Percentiles rank a stretch among this genome's conserved stretches.
phyloP scores from a whole-genome alignment of 2,888 invertebrate genomes.

The Callyntrura guangdongensis region DNA sequence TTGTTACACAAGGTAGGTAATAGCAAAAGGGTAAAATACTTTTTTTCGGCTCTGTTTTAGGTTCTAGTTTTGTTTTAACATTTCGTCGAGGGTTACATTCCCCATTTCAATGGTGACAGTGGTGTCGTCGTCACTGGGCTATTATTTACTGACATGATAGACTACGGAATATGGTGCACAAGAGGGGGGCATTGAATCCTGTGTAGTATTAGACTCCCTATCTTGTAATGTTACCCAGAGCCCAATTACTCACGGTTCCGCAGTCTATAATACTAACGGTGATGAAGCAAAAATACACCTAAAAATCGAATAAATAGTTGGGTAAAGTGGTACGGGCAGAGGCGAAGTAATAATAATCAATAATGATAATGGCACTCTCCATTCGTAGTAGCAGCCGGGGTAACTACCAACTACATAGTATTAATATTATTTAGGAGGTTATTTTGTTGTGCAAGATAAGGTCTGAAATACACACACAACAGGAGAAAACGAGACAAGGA shows the following conservation, averaged over 20 bases:
- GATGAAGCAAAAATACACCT: neutral
- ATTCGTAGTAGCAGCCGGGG: neutral
- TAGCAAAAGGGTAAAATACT: constrained; percentile 13
- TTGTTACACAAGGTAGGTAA: constrained; percentile 38
- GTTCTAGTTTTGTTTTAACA: too few relatives aligned
- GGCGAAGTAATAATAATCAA: constrained; percentile 21
- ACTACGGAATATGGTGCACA: too few relatives aligned
- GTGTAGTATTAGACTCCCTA: too few relatives aligned
- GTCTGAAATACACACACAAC: too few relatives aligned
- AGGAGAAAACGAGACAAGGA: neutral
- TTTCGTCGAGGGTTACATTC: constrained; percentile 36
- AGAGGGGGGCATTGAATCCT: too few relatives aligned
- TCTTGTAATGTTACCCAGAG: too few relatives aligned
- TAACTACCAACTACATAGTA: neutral
- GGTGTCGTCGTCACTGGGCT: neutral
- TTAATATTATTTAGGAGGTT: constrained; percentile 35
- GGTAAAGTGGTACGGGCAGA: neutral
- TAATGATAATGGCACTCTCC: constrained; percentile 48
- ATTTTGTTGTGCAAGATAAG: neutral
- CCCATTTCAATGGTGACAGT: constrained; percentile 16
- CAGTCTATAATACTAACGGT: neutral
- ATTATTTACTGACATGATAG: neutral
- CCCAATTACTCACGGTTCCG: neutral
- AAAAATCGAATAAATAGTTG: neutral
- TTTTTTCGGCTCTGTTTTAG: too few relatives aligned